Evolutionary conservation across 2,888 invertebrate genomes (phyloP), one percentile per base, ranked within the genome.

Genomic region (Aplocera efformata): DNA sequence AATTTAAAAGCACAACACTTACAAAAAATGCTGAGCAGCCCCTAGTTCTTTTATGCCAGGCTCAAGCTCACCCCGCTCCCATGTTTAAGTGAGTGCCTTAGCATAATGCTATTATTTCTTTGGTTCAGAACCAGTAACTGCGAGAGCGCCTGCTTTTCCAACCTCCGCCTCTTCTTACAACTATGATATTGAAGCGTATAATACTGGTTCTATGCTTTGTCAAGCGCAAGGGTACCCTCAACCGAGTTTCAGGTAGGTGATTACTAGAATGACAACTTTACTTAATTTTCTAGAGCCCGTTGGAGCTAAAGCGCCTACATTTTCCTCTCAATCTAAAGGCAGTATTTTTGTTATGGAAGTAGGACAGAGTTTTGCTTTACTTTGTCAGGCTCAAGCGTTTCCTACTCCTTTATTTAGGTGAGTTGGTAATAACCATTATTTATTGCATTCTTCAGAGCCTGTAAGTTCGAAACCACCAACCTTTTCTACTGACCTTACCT

Each of bases 31-130:
- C 80, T 40, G 75, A 77, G 33, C 88, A 89, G 63, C 85, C 84
- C 55, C 89, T 92, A 64, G 90, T 89, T 58, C 78, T 94, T 45
- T 86, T 92, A 48, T 93, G 93, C 73, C 92, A 92, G 67, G 92
- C 93, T 36, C 93, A 93, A 79, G 91, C 90, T 47, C 90, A 90
- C 63, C 93, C 93, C 53, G 82, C 91, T 63, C 92, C 92, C 44
- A 67, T 83, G 60, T 93, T 92, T 90, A 92, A 92, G 93, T 93
- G 90, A 88, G 89, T 81, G 52, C 38, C 42, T 32, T 43, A 53
- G 56, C 51, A 39, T 47, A 41, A 38, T 38, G 25, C 47, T 42
- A 36, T 17, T 53, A 36, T 60, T 63, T 64, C 56, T 73, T 67
- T 69, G 64, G 72, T 72, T 66, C 67, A 88, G 88, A 89, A 71